phyloP scores from a whole-genome alignment of 2,113 vertebrate species.

The Ailurus styani region DNA sequence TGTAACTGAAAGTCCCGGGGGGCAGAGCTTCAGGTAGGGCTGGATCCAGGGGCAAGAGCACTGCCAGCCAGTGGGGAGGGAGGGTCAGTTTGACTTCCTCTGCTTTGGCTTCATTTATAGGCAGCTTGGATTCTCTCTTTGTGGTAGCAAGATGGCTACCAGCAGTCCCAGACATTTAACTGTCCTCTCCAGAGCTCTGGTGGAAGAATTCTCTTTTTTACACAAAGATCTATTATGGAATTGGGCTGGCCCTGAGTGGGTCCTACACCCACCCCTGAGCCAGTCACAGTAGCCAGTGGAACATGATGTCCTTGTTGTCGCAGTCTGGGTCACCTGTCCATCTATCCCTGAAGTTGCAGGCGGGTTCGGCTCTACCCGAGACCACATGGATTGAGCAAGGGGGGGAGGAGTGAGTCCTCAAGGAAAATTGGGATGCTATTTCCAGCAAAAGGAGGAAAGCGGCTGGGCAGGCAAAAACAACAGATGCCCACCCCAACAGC shows the following conservation, averaged over 20 bases:
- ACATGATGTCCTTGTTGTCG: not conserved
- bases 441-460: slow-evolving; percentile 60
- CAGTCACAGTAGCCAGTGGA: not conserved
- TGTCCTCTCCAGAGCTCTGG: not conserved
- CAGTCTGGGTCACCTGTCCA: not conserved
- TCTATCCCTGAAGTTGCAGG: not conserved
- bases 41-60: not conserved
- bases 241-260: not conserved
- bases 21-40: not conserved
- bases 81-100: not conserved
- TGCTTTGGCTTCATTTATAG: not conserved
- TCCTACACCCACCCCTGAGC: not conserved
- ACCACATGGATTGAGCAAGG: slow-evolving; percentile 20
- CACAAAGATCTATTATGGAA: not conserved
- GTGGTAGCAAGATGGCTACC: not conserved
- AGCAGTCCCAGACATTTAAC: not conserved
- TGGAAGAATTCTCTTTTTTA: not conserved
- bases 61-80: too few relatives aligned
- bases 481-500: slow-evolving; percentile 67
- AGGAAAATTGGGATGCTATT: slow-evolving; percentile 66
- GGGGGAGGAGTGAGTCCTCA: slow-evolving; percentile 31
- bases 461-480: slow-evolving; percentile 67
- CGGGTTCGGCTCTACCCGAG: not conserved
- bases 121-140: not conserved
- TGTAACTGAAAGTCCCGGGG: not conserved